phyloP scores from a whole-genome alignment of 2,888 invertebrate genomes.

The Chrysotoxum bicinctum region DNA sequence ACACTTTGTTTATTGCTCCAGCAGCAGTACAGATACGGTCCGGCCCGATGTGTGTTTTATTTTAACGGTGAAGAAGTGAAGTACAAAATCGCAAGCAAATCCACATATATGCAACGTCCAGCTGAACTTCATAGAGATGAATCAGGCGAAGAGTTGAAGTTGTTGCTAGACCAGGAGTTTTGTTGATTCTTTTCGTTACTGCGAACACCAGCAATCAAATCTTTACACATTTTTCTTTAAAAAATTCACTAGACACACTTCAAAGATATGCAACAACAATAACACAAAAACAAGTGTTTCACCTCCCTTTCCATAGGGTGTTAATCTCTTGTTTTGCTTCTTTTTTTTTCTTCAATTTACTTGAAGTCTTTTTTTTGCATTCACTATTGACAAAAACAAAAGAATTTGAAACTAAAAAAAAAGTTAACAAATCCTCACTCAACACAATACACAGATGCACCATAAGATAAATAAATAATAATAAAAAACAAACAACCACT shows the following conservation, averaged over 20 bases:
- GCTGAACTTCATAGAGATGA: not conserved
- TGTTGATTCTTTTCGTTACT: conserved; percentile 7
- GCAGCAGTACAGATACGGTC: conserved; percentile 18
- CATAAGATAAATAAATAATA: conserved; percentile 37
- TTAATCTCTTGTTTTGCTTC: not conserved
- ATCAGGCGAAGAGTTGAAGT: not conserved
- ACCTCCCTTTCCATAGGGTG: conserved; percentile 23
- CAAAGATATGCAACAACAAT: conserved; percentile 6
- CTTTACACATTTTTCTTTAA: not conserved
- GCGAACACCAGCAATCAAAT: conserved; percentile 44
- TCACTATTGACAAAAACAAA: conserved; percentile 12
- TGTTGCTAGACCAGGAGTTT: not conserved
- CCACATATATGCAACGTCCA: conserved; percentile 8
- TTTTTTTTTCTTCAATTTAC: conserved; percentile 2
- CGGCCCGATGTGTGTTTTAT: not conserved
- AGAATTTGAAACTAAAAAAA: conserved; percentile 12
- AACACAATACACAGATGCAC: conserved; percentile 61
- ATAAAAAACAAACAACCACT: conserved; percentile 17
- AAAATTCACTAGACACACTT: conserved; percentile 12
- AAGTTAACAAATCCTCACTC: conserved; percentile 36
- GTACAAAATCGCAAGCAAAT: conserved; percentile 12
- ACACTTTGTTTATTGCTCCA: conserved; percentile 40
- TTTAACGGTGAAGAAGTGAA: conserved; percentile 16
- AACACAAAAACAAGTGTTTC: conserved; percentile 45
- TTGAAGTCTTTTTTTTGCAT: conserved; percentile 25